A percentile compares a stretch with the other conserved stretches of the same genome.
phyloP scores from a whole-genome alignment of 2,888 invertebrate species.

The Scaptomyza parva region DNA sequence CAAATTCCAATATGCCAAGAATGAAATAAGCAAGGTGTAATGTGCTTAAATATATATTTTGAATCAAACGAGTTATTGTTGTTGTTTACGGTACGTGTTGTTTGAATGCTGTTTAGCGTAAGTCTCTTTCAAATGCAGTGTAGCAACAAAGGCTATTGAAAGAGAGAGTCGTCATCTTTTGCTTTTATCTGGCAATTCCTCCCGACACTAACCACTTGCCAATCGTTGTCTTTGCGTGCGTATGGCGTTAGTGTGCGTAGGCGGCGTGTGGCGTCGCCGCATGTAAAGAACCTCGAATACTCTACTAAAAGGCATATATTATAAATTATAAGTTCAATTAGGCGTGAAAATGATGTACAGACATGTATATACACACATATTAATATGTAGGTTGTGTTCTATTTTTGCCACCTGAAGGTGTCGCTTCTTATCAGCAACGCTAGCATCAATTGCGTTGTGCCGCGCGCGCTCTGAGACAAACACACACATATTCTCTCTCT shows the following conservation, averaged over 20 bases:
- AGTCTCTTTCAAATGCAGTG: neutral
- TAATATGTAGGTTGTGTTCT: constrained; percentile 3
- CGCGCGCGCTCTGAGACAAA: constrained; percentile 5
- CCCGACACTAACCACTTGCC: neutral
- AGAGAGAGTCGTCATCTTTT: constrained; percentile 5
- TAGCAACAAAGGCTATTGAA: neutral
- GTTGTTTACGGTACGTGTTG: neutral
- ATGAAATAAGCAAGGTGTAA: neutral
- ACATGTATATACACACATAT: neutral
- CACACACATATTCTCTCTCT: neutral
- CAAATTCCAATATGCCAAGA: constrained; percentile 27
- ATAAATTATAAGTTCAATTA: constrained; percentile 34
- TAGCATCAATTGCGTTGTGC: constrained; percentile 27
- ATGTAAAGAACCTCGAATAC: constrained; percentile 14
- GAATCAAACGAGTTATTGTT: constrained; percentile 8
- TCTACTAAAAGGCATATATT: constrained; percentile 20
- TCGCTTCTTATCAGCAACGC: constrained; percentile 30
- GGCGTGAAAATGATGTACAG: constrained; percentile 14
- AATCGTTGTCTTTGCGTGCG: constrained; percentile 4
- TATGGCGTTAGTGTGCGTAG: constrained; percentile 16
- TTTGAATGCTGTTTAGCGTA: neutral
- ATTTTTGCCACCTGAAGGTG: constrained; percentile 15
- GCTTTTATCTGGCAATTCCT: constrained; percentile 13
- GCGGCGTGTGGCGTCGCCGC: constrained; percentile 4
- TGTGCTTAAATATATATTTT: constrained; percentile 1